Percentiles rank a stretch among this genome's conserved stretches.
Conservation (phyloP, 1,140 invertebrate species). For the Rhyacophila brunnea region DNA sequence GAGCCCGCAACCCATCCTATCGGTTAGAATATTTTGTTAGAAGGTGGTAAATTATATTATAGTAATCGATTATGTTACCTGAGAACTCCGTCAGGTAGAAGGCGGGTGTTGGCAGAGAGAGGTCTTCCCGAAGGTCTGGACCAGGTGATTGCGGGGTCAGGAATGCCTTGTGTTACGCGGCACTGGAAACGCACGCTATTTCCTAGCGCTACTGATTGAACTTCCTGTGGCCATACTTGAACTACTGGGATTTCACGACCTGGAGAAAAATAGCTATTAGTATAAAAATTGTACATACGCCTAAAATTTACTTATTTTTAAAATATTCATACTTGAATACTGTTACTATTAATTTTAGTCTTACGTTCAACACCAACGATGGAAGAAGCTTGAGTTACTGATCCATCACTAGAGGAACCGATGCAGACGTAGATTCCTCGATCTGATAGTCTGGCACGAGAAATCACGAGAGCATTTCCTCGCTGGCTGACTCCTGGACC, state of each 20-base stretch:
- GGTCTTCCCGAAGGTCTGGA: conserved; percentile 65
- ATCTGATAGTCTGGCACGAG: conserved; percentile 69
- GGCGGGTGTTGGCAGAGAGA: conserved; percentile 64
- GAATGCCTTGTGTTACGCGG: conserved; percentile 69
- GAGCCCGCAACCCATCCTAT: no score
- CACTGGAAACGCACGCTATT: conserved; percentile 77
- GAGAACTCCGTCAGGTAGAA: conserved; percentile 67
- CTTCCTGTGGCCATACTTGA: conserved; percentile 70
- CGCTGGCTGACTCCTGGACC: conserved; percentile 62
- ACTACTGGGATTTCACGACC: conserved; percentile 77
- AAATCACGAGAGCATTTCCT: conserved; percentile 70
- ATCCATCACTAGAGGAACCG: conserved; percentile 57
- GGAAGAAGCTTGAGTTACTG: conserved; percentile 64
- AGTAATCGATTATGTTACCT: conserved; percentile 54
- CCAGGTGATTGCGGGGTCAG: conserved; percentile 77
- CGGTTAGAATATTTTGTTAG: no score
- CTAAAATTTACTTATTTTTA: no score
- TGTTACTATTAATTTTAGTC: conserved; percentile 39
- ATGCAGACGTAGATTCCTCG: conserved; percentile 78
- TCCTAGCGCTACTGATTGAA: conserved; percentile 64
- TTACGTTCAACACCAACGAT: conserved; percentile 85
- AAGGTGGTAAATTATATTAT: no score
- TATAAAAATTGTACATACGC: no score
- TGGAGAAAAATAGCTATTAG: conserved; percentile 44
- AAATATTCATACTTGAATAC: not conserved